Evolutionary conservation across 1,140 invertebrate species (phyloP), one percentile per base, ranked within the genome.

Genomic region (Drosophila athabasca): DNA sequence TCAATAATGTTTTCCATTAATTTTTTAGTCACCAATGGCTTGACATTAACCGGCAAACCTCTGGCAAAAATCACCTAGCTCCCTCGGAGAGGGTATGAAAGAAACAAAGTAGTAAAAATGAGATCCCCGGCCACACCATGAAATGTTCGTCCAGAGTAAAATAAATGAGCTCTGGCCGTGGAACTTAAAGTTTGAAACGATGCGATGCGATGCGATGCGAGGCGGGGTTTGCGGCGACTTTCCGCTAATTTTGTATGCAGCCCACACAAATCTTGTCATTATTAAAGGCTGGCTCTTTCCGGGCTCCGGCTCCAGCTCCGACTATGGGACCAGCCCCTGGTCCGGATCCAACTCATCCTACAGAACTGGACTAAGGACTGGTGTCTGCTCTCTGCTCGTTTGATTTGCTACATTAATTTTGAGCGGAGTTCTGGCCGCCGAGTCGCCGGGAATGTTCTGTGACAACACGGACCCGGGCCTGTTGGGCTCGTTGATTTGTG

Each of bases 351-450:
- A 44, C 19, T 51, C 24, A 29, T 29, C 50, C 52, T 48, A 11
- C 49, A 26, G 29, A 52, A 66, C 46, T 62, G 76, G 52, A 68
- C 52, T 54, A 48, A 43, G 35, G 35, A 51, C 44, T 52, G 51
- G 70, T 74, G 62, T 62, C 82, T 73, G 76, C 57, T 58, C 69
- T 77, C 68, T 66, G 69, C 65, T 71, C 65, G 73, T 87, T 76
- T 85, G 81, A 85, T 85, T 87, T 81, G 81, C 65, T 65, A 69
- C 81, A 85, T 85, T 85, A 85, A 85, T 87, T 85, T 87, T 62
- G 74, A 87, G 77, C 69, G 57, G 55, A 80, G 60, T 76, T 50
- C 29, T 60, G 48, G 45, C 13, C 24, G 50, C 13, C 29, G 50
- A 53, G 52, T 45, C 44, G 31, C 31, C 26, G 55, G 55, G 62